Conservation (phyloP, 2,113 vertebrate genomes). For the Isichthys henryi region DNA sequence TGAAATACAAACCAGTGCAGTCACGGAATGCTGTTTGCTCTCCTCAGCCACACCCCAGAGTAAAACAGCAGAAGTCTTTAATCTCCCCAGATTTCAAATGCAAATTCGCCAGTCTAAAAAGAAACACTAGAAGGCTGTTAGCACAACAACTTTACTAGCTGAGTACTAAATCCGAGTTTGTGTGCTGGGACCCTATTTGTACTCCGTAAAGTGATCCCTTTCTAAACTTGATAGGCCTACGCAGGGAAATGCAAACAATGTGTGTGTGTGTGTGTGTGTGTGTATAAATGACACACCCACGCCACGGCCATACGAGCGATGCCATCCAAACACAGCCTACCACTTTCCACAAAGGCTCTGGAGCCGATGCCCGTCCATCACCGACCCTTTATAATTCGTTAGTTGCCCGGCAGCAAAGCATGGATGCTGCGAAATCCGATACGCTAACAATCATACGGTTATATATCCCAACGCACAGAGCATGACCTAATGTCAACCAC, state of each 20-base stretch:
- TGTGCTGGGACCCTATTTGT: neutral
- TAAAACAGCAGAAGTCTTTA: neutral
- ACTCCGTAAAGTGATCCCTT: neutral
- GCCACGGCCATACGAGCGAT: neutral
- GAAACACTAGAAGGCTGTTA: neutral
- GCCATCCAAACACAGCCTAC: neutral
- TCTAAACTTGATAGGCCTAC: neutral
- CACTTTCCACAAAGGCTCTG: neutral
- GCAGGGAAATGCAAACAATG: neutral
- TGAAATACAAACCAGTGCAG: neutral
- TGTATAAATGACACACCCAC: neutral
- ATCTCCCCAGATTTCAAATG: neutral
- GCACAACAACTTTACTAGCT: neutral
- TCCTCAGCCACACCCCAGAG: neutral
- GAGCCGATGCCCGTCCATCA: neutral
- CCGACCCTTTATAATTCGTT: neutral
- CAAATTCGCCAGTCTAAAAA: neutral
- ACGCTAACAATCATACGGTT: neutral
- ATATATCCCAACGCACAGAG: neutral
- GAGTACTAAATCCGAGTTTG: neutral
- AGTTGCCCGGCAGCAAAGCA: neutral
- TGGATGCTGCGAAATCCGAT: neutral
- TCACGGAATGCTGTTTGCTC: neutral
- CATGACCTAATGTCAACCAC: neutral
- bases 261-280: neutral